Evolutionary conservation across 2,113 vertebrate species (phyloP).

Genomic region (Daubentonia madagascariensis): DNA sequence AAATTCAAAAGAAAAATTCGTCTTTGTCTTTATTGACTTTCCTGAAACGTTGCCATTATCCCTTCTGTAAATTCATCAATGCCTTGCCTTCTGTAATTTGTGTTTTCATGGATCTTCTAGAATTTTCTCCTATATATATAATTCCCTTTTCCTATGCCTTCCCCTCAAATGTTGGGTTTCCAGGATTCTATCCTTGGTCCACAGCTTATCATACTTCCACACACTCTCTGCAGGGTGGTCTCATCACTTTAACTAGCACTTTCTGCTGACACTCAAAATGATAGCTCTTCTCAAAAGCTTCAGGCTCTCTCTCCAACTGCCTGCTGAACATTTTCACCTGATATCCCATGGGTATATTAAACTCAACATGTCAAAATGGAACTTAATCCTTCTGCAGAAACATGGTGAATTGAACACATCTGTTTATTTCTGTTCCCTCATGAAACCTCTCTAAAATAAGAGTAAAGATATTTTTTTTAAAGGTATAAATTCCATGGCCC

Average conservation of each 20-base stretch:
- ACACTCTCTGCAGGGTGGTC: neutral
- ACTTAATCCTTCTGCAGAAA: neutral
- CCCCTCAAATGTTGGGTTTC: neutral
- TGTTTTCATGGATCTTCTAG: neutral
- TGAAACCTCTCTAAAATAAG: neutral
- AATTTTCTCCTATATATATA: neutral
- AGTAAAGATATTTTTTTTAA: neutral
- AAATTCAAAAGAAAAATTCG: neutral
- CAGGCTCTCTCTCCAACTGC: neutral
- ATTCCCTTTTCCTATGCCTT: neutral
- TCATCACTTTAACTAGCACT: neutral
- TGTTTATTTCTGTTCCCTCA: neutral
- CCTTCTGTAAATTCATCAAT: neutral
- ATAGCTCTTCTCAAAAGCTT: neutral
- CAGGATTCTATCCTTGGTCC: neutral
- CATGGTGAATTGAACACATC: neutral
- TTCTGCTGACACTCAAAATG: neutral
- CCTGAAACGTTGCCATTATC: neutral
- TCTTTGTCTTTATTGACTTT: neutral
- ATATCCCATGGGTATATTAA: neutral
- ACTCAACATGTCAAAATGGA: neutral
- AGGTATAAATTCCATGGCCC: neutral
- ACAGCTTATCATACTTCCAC: neutral
- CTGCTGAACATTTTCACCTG: neutral
- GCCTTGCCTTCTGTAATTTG: neutral